These are phyloP conservation scores for Montipora capricornis DNA, from an alignment of 64 coral and sea anemone genomes.

Conservation along the genomic window DNA sequence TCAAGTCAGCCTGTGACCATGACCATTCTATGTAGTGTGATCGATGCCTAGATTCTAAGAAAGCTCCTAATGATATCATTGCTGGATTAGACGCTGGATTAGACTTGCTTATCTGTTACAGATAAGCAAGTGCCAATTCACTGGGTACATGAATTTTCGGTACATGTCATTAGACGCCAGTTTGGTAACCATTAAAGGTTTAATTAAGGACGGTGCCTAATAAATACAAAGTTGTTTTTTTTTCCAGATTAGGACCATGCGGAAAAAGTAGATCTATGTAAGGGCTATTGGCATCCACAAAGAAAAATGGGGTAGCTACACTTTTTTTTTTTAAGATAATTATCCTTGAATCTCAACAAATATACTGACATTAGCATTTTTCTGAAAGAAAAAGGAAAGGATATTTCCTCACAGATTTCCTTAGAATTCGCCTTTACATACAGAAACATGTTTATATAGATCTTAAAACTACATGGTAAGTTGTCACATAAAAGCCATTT, in stretches of 20 bases:
- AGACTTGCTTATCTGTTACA: slow-evolving; percentile 3
- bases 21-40: slow-evolving; percentile 46
- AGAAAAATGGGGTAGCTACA: neutral
- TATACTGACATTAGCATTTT: neutral
- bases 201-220: neutral
- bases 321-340: neutral
- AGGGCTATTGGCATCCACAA: neutral
- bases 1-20: slow-evolving; percentile 46
- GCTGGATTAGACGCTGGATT: neutral
- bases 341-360: neutral
- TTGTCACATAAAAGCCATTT: no score
- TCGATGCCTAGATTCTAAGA: slow-evolving; percentile 37
- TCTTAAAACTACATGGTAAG: no score
- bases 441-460: no score
- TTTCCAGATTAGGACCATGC: neutral
- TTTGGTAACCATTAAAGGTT: neutral
- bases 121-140: neutral
- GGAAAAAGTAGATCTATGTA: neutral
- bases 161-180: neutral
- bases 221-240: neutral
- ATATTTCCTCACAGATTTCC: no score
- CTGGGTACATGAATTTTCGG: neutral
- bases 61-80: slow-evolving; percentile 25
- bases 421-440: no score
- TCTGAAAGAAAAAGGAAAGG: neutral